Evolutionary conservation across 2,113 vertebrate species (phyloP), one percentile per base, ranked within the genome.

Genomic region (Chelonoidis abingdonii): DNA sequence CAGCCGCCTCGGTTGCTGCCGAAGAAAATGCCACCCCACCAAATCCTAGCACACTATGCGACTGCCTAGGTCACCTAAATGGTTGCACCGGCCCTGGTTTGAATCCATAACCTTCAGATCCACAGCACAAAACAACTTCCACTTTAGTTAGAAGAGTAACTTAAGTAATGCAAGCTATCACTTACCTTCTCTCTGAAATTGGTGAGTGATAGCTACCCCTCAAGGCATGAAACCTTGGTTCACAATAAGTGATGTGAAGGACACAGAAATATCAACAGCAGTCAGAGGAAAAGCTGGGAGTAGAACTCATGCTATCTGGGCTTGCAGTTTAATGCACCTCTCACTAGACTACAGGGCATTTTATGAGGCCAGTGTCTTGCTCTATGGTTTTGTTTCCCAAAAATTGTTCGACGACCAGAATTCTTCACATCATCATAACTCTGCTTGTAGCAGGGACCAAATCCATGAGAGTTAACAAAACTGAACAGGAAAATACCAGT

Each of bases 241-340:
- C 5, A 0, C 0, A 80, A 14, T 56, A 7, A 88, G 10, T 44
- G 44, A 44, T 29, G 7, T 29, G 75, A 76, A 57, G 10, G 54
- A 41, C 56, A 87, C 24, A 56, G 49, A 91, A 41, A 65, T 1
- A 4, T 6, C 44, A 90, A 10, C 72, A 56, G 44, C 16, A 72
- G n/a, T 72, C 65, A 72, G 35, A 57, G 29, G 4, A 88, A 27
- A 4, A 92, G 8, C 35, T 10, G 80, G 47, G 3, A 17, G 24
- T 84, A 59, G 84, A 94, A 76, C 11, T 16, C 24, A 54, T 24
- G 41, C 72, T 72, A 10, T n/a, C n/a, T 72, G 14, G 19, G 65
- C 17, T 5, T 0, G 0, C 9, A 35, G 16, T 0, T 29, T 52
- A 44, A 22, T n/a, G 19, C 8, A n/a, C 62, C 52, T 78, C 69